These are phyloP conservation scores for Cryptotermes secundus DNA, from an alignment of 1,140 invertebrate genomes.

Conservation along the genomic window DNA sequence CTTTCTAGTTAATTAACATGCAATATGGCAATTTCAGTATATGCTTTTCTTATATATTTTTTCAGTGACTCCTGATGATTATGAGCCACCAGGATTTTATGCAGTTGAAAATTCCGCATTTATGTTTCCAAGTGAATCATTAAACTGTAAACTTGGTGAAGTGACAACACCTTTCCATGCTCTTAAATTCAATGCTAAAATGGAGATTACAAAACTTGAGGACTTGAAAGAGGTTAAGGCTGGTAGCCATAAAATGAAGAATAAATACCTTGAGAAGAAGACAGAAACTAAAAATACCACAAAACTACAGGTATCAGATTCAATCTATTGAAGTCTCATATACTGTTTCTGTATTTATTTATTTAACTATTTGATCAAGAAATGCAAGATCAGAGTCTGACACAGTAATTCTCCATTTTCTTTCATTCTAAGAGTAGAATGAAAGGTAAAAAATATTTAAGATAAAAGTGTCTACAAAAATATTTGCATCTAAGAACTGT, in stretches of 20 bases:
- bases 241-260: too few relatives aligned
- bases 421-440: too few relatives aligned
- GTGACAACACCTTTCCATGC: constrained; percentile 1
- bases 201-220: background rate
- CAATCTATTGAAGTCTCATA: too few relatives aligned
- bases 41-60: background rate
- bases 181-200: background rate
- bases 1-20: too few relatives aligned
- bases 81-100: constrained; percentile 21
- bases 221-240: background rate
- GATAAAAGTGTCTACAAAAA: too few relatives aligned
- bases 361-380: too few relatives aligned
- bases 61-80: constrained; percentile 22
- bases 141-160: background rate
- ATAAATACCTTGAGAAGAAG: background rate
- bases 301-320: background rate
- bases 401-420: too few relatives aligned
- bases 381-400: too few relatives aligned
- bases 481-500: too few relatives aligned
- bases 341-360: too few relatives aligned
- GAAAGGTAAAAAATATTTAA: too few relatives aligned
- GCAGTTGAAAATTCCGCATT: background rate
- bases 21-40: too few relatives aligned
- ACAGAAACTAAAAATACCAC: background rate
- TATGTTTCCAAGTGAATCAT: background rate